phyloP scores from a whole-genome alignment of 37 sponge, comb jelly and placozoan genomes.

The Oscarella lobularis region DNA sequence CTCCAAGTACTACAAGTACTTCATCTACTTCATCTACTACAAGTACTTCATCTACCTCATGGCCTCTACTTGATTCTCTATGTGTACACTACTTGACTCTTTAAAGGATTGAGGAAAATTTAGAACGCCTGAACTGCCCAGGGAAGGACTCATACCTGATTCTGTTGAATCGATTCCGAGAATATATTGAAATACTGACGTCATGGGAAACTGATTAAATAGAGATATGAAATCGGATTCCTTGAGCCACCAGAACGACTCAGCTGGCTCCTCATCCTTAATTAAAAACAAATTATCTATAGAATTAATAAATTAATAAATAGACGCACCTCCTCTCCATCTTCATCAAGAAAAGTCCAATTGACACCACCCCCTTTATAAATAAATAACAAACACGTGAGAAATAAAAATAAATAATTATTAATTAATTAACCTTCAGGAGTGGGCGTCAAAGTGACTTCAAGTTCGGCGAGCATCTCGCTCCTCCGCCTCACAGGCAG shows the following conservation, averaged over 20 bases:
- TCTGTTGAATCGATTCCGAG: background rate
- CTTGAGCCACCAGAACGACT: constrained; percentile 34
- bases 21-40: no score
- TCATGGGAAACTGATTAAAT: constrained; percentile 80
- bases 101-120: no score
- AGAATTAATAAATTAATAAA: background rate
- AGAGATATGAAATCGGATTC: constrained; percentile 66
- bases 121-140: no score
- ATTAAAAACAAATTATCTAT: background rate
- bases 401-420: background rate
- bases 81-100: no score
- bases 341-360: constrained; percentile 1
- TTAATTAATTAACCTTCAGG: background rate
- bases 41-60: no score
- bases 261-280: constrained; percentile 16
- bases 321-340: background rate
- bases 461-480: background rate
- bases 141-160: background rate
- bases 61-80: no score
- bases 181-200: constrained; percentile 58
- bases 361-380: background rate
- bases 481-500: constrained; percentile 39
- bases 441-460: background rate
- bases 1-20: no score
- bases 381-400: background rate